Evolutionary conservation across 2,797 vertebrate genomes (phyloP), one percentile per base, ranked within the genome.

Genomic region (Hyperoplus immaculatus): DNA sequence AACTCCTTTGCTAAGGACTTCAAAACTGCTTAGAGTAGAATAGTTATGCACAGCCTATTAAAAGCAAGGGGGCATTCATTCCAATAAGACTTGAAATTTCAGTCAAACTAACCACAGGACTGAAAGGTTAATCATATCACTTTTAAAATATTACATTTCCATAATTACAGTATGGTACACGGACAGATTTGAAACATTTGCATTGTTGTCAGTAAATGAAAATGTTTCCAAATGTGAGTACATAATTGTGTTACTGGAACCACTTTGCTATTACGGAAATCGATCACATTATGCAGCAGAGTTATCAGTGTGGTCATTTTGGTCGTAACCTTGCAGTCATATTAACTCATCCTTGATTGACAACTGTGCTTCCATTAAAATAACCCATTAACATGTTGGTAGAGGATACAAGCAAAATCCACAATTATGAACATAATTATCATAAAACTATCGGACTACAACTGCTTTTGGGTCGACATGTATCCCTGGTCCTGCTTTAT

Each of bases 401-500:
- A 49, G 66, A 50, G 42, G 15, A 56, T n/a, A 61, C 46, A 61
- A 74, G 64, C 14, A 66, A 57, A 15, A 70, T 15, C 8, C 16
- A 63, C 15, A 59, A 29, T 29, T 21, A 21, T 16, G 29, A 54
- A 63, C 16, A 67, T 42, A 39, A 16, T 69, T 38, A 57, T 63
- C 53, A 57, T 47, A 29, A 75, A 43, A 72, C 39, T 60, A 43
- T 79, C 56, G 12, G 55, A 70, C 49, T 41, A 59, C 46, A 69
- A 56, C 49, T 50, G 77, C 55, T 18, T 61, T 21, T 6, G 58
- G 69, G 10, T 61, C 11, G 14, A 75, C 72, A 63, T 73, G 47
- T 65, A 61, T 81, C 73, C 72, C 82, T 84, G 69, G 59, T 83
- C 55, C 72, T 78, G 75, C 58, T 72, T 60, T 43, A 16, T 55